A percentile compares a stretch with the other conserved stretches of the same genome.
Conservation (phyloP, 30 jellyfish, hydroid and myxozoan species). For the Hydra vulgaris region DNA sequence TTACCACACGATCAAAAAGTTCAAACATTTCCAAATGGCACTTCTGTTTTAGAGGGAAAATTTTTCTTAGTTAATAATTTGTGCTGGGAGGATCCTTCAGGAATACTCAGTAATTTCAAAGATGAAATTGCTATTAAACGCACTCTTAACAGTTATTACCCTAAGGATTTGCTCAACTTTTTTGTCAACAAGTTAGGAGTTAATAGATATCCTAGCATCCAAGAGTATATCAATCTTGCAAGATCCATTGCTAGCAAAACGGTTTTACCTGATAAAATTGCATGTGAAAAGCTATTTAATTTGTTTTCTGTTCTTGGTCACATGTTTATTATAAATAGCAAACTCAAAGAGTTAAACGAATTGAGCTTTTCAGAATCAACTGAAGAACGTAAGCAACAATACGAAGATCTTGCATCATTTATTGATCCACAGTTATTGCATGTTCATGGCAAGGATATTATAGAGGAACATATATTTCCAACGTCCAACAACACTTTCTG, state of each 20-base stretch:
- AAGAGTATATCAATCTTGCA: conserved; percentile 50
- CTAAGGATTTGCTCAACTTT: conserved; percentile 41
- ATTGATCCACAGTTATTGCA: not conserved
- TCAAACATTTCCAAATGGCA: conserved; percentile 5
- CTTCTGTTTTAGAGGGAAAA: conserved; percentile 29
- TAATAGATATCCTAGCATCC: conserved; percentile 40
- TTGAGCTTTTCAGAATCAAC: conserved; percentile 20
- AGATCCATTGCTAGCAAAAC: conserved; percentile 40
- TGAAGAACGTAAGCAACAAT: not conserved
- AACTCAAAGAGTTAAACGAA: conserved; percentile 5
- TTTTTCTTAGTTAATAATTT: conserved; percentile 39
- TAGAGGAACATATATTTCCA: conserved; percentile 46
- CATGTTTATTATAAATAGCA: conserved; percentile 7
- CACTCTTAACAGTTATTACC: conserved; percentile 37
- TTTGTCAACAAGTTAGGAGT: conserved; percentile 31
- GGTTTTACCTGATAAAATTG: conserved; percentile 45
- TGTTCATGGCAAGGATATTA: not conserved
- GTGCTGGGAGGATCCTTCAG: conserved; percentile 61
- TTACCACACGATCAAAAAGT: conserved; percentile 10
- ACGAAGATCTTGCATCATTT: conserved; percentile 1
- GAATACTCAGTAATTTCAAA: conserved; percentile 15
- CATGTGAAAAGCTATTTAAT: conserved; percentile 25
- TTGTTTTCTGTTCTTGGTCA: conserved; percentile 43
- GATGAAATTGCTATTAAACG: conserved; percentile 21
- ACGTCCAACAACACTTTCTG: conserved; percentile 30